Evolutionary conservation across 2,797 vertebrate species (phyloP), one percentile per base, ranked within the genome.

Genomic region (Fundulus diaphanus): DNA sequence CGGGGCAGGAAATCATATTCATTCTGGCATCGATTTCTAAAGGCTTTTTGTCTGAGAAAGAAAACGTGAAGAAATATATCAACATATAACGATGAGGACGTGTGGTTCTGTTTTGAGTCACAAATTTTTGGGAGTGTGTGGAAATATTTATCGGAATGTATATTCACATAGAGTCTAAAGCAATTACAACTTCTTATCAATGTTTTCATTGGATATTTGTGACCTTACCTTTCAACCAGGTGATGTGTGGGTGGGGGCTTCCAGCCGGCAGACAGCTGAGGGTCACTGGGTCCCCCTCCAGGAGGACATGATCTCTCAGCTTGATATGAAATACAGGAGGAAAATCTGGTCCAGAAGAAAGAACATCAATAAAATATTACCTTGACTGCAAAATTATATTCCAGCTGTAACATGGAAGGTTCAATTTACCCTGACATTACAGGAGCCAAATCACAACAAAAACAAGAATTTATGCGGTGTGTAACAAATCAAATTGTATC

Each of bases 271-370:
- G 95, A 91, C 98, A 99, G 92, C 97, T 98, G 74, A 99, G 96
- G 22, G 98, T 98, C 79, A 98, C 95, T 0, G 97, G 96, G 84
- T 99, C 97, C 0, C 98, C 98, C 85, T 99, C 98, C 80, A 99
- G 93, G 84, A 99, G 94, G 90, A 99, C 96, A 80, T 98, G 97
- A 92, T 99, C 97, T 94, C 97, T 97, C 89, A 99, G 93, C 82
- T 99, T 99, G 88, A 99, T 98, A 90, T 99, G 98, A 93, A 99
- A 99, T 76, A 99, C 92, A 6, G 98, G 98, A 75, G 96, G 96
- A 67, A 99, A 99, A 90, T 99, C 98, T 99, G 88, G 22, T 16
- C 72, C n/a, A 61, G 68, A 70, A 81, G n/a, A 79, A 11, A 78
- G 35, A 0, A 37, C 0, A 77, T 1, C 3, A 29, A n/a, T 71